Evolutionary conservation across 2,113 vertebrate species (phyloP).

Genomic region (Hirundichthys speculiger): DNA sequence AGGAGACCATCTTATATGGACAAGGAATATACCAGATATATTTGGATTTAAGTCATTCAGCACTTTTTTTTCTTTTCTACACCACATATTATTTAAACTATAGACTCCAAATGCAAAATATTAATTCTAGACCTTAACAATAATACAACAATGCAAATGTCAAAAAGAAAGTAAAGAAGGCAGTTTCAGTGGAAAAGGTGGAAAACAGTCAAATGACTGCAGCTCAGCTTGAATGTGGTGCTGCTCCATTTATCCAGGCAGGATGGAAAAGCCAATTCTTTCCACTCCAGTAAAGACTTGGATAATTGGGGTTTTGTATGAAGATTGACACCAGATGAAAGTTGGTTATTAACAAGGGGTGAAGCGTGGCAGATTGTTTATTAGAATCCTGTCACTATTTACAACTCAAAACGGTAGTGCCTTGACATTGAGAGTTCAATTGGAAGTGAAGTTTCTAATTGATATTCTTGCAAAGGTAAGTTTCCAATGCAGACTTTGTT

Average conservation of each 20-base stretch:
- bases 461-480: conserved; percentile 59
- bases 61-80: conserved; percentile 4
- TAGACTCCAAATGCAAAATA: not conserved
- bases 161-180: conserved; percentile 1
- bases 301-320: conserved; percentile 80
- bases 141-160: not conserved
- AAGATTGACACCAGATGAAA: conserved; percentile 83
- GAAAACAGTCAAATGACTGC: conserved; percentile 36
- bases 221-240: conserved; percentile 40
- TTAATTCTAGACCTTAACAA: not conserved
- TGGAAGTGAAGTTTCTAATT: conserved; percentile 67
- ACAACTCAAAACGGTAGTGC: conserved; percentile 64
- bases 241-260: conserved; percentile 56
- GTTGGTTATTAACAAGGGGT: conserved; percentile 80
- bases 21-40: too few species aligned
- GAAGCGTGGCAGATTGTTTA: conserved; percentile 82
- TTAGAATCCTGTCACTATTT: conserved; percentile 82
- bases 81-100: not conserved
- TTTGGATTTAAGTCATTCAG: conserved; percentile 1
- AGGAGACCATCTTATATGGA: too few species aligned
- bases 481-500: conserved; percentile 31
- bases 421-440: conserved; percentile 77
- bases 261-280: conserved; percentile 73
- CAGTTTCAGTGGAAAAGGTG: conserved; percentile 12
- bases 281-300: conserved; percentile 76